Base-by-base conservation (phyloP, 2,888 invertebrate genomes). In the Gnatocerus cornutus region DNA sequence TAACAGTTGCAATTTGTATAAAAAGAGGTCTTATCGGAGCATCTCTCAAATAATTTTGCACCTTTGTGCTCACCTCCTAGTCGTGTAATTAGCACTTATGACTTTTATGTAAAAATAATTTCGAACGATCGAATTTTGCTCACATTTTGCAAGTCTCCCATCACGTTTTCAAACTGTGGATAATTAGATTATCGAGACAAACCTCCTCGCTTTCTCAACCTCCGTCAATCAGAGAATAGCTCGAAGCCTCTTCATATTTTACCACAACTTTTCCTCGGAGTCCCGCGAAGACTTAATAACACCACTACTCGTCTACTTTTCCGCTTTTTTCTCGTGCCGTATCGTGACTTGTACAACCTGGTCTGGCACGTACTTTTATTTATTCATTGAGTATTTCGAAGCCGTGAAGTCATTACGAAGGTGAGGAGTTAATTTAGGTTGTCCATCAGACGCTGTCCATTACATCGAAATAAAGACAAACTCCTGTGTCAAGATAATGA, bases 401-500 rank as follows among this genome's bases (percentile, higher is more conserved):
- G 68, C 58, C 58, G 63, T 56, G 65, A 68, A 74, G 70, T 76
- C 70, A 73, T 74, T 75, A 71, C 62, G 61, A 62, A 68, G 64
- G 71, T 73, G 74, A 76, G 71, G 74, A 76, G 76, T 76, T 76
- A 76, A 77, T 77, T 76, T 73, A 70, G 72, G 74, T 75, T 74
- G 74, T 74, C 74, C 72, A 68, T 74, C 74, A 73, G 65, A 48
- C 58, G 63, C 72, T 73, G 72, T 73, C 72, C 74, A 73, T 76
- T 73, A 74, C 72, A 73, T 66, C 73, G 74, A 76, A 80, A 81
- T 82, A 81, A 81, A 82, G 82, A 82, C 81, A 81, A 82, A 82
- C 80, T 80, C 77, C 77, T 77, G 80, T 80, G 82, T 83, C 82
- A 81, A 83, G 83, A 83, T 83, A 83, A 83, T 82, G 80, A 83